These are phyloP conservation scores for Phaedon cochleariae DNA, from an alignment of 2,888 invertebrate species.

Conservation along the genomic window DNA sequence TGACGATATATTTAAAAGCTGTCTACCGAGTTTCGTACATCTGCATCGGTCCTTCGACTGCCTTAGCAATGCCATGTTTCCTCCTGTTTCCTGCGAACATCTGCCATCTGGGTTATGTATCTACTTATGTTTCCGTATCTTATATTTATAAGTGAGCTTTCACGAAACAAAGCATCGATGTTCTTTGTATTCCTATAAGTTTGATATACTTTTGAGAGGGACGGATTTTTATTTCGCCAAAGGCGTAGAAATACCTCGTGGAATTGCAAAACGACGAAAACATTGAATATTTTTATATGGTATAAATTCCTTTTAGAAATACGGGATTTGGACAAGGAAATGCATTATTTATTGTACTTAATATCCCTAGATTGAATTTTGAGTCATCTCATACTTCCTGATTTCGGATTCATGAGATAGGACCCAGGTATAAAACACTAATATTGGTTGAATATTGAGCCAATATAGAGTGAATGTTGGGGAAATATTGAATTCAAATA, in stretches of 20 bases:
- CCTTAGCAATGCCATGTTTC: slow-evolving; percentile 16
- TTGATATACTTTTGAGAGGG: slow-evolving; percentile 15
- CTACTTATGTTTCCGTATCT: slow-evolving; percentile 38
- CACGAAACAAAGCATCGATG: slow-evolving; percentile 18
- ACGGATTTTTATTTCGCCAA: not conserved
- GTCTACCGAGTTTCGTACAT: slow-evolving; percentile 22
- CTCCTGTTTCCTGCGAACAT: slow-evolving; percentile 20
- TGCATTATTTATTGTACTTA: not conserved
- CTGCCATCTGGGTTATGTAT: slow-evolving; percentile 37
- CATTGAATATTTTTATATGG: not conserved
- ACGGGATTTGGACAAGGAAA: not conserved
- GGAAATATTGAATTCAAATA: too few species aligned
- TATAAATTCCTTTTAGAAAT: not conserved
- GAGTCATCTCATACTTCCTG: too few species aligned
- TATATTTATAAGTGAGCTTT: slow-evolving; percentile 37
- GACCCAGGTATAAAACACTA: too few species aligned
- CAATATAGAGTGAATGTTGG: too few species aligned
- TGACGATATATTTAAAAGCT: slow-evolving; percentile 13
- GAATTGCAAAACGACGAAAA: not conserved
- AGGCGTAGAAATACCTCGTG: not conserved
- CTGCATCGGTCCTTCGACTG: slow-evolving; percentile 18
- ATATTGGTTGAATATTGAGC: too few species aligned
- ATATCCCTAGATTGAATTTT: too few species aligned
- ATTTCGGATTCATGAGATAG: too few species aligned
- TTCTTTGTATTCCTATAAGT: slow-evolving; percentile 21